Base-by-base conservation (phyloP, 2,113 vertebrate genomes). In the Hippocampus barbouri region DNA sequence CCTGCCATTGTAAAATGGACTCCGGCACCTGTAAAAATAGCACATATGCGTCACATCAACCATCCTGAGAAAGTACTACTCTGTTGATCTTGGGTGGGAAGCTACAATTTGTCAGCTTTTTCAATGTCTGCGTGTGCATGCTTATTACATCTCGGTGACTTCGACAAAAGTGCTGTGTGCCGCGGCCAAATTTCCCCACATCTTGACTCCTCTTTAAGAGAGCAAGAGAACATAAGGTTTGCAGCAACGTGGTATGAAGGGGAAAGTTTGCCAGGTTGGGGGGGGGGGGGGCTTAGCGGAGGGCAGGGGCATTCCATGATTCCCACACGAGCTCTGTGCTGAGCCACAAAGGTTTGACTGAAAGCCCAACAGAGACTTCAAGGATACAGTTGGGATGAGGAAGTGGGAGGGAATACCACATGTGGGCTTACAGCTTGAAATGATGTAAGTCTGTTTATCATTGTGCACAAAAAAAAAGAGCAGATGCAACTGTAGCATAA, bases 11-110 rank as follows among this genome's bases (percentile, higher is more conserved):
- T 4, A 47, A 47, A 3, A 70, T 60, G 65, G 38, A 65, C 56
- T 70, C 54, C 70, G 47, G 70, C 87, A 83, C 87, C 82, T 85
- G 84, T 67, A 78, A 77, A 53, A 60, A 65, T 6, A 77, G 72
- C 74, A 76, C 87, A 89, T 78, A 79, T 80, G 73, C 79, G 86
- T 79, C 85, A 87, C 75, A 74, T 83, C 75, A 85, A 75, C 74
- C 25, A 71, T 86, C 75, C 76, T 73, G 81, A 81, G 83, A 83
- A 85, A 91, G 71, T 63, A 62, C 34, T 18, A 23, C 30, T 77
- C 72, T 91, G 90, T 90, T 92, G 87, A 81, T 86, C 18, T 91
- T 92, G 90, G 91, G 84, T 67, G 20, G n/a, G 25, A 76, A 68
- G 82, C 71, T 73, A 76, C 76, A 79, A 87, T 83, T 75, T 78